Conservation (phyloP, 2,888 invertebrate species). For the Formica aserva region DNA sequence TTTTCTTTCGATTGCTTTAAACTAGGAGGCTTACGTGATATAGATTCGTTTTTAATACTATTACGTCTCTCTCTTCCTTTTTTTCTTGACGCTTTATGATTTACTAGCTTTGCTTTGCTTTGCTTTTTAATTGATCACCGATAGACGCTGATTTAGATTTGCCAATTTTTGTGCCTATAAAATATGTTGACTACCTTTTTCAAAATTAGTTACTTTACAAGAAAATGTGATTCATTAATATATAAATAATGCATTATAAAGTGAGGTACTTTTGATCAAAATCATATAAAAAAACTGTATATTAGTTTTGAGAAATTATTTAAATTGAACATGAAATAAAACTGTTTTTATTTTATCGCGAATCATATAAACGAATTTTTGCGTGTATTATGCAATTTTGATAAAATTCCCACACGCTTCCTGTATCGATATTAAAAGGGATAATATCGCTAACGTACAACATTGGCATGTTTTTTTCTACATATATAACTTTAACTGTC, state of each 20-base stretch:
- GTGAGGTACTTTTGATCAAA: neutral
- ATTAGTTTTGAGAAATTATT: neutral
- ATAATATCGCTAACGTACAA: neutral
- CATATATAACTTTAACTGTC: constrained; percentile 4
- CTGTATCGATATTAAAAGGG: neutral
- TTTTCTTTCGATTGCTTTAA: neutral
- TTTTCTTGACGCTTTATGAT: neutral
- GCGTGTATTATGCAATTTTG: neutral
- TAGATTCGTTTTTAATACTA: constrained; percentile 10
- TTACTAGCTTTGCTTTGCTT: neutral
- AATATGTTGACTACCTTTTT: neutral
- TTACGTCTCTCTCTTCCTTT: neutral
- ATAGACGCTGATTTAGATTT: neutral
- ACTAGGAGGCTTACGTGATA: neutral
- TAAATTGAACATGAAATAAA: neutral
- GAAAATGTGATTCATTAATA: neutral
- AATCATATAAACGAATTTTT: neutral
- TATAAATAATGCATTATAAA: neutral
- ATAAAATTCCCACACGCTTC: neutral
- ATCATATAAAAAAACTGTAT: neutral
- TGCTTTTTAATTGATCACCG: neutral
- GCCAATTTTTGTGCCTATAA: neutral
- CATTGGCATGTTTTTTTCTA: neutral
- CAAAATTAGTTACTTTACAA: neutral
- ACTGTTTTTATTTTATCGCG: neutral